phyloP scores from a whole-genome alignment of 2,888 invertebrate species.

The Dryococelus australis region DNA sequence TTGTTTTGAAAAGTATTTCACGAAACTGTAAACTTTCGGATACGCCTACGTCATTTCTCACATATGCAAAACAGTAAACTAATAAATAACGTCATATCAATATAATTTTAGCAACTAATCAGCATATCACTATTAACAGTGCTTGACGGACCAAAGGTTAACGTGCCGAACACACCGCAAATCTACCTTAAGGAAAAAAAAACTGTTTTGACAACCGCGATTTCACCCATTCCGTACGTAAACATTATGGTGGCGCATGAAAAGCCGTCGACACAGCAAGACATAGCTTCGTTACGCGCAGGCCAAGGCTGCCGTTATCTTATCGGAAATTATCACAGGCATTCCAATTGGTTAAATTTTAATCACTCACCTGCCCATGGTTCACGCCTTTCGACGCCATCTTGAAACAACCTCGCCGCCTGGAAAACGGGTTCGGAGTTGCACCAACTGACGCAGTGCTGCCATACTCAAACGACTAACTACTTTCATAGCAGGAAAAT shows the following conservation, averaged over 20 bases:
- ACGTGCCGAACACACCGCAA: background rate
- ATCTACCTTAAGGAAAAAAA: background rate
- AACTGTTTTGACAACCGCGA: background rate
- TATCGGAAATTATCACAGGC: background rate
- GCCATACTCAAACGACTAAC: background rate
- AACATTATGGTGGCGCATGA: background rate
- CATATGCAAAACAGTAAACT: no score
- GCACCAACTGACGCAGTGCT: conserved; percentile 6
- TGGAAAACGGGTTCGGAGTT: background rate
- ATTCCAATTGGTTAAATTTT: background rate
- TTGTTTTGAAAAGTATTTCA: no score
- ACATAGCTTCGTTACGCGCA: background rate
- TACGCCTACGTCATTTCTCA: no score
- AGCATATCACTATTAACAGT: no score
- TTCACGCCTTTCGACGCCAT: conserved; percentile 27
- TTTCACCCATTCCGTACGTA: background rate
- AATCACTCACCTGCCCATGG: conserved; percentile 24
- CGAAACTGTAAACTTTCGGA: no score
- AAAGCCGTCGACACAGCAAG: background rate
- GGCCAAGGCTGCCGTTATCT: background rate
- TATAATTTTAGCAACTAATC: no score
- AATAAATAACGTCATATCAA: no score
- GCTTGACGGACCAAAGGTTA: background rate
- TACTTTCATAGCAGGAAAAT: background rate
- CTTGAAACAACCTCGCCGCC: conserved; percentile 18